Evolutionary conservation across 1,140 invertebrate species (phyloP), one percentile per base, ranked within the genome.

Genomic region (Galleria mellonella): DNA sequence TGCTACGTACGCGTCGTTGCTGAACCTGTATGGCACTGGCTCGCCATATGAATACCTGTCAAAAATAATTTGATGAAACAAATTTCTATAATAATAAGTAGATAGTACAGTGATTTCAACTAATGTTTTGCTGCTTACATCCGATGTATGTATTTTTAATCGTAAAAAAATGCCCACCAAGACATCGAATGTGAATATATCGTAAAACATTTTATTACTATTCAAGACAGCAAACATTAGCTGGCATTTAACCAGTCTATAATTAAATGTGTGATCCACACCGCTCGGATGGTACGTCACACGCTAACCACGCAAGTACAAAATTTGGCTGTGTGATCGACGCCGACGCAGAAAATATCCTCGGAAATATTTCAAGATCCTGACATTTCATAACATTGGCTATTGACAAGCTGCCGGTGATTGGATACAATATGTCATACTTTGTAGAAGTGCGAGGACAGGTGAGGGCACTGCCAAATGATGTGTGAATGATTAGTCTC

Each of bases 1-100:
- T 8, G 89, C 86, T 45, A 92, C 86, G 74, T 92, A 92, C 43
- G 91, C 89, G 39, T 92, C 90, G 62, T 88, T 91, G 61, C 79
- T 86, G 63, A 86, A 87, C 54, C 86, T 86, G 45, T 87, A 84
- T 5, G 87, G 84, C 4, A 86, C 32, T 14, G 77, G 74, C 35
- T 83, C 74, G 47, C 82, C 85, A 52, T 87, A 76, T 4, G 69
- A 73, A 33, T 82, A 83, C 33, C 76, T 83, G 67, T 45, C 13
- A 33, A 12, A 35, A 13, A n/a, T 15, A 32, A 41, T 47, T 23
- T 23, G 17, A 23, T 23, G 6, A 23, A 3, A 3, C 6, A 23
- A 23, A 23, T 3, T 23, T 23, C 17, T 23, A 23, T 23, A 23
- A 23, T 23, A 23, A 23, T n/a, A n/a, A n/a, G n/a, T n/a, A n/a